Evolutionary conservation across 1,140 invertebrate species (phyloP), one percentile per base, ranked within the genome.

Genomic region (Heliothis virescens): DNA sequence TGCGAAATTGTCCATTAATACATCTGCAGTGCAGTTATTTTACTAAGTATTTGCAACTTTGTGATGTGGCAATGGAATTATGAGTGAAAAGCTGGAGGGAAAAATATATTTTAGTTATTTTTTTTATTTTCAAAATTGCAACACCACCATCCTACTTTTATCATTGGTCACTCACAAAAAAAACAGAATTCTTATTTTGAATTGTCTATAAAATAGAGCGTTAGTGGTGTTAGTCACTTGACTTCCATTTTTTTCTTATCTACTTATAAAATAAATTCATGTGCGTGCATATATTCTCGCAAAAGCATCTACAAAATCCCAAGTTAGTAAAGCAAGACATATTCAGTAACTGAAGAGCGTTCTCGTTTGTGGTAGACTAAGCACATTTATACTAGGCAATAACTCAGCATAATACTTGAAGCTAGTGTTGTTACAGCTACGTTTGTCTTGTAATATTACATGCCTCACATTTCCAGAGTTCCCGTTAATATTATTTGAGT

Each of bases 361-460:
- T 48, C n/a, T n/a, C n/a, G 62, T 48, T 48, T 1, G n/a, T 47
- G n/a, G 16, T 34, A 65, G 62, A 47, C 16, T 48, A 65, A 18
- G 18, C n/a, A 12, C 34, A 65, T 65, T 65, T 65, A 65, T 34
- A 48, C 12, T 18, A 18, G 10, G n/a, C 18, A 47, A 65, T 65
- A 65, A 65, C 62, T 65, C 29, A 18, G 62, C 60, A 18, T 11
- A 12, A 12, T 21, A 18, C 62, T 21, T 10, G 2, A 12, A 34
- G 41, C 34, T 48, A 21, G 57, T 16, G 13, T 65, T 12, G 4
- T 26, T 11, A 65, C 62, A 21, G 12, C 34, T 12, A 48, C 34
- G 57, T 13, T 48, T 16, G 34, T 65, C 62, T 65, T 65, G 62
- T 48, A 47, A 65, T 65, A 65, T 65, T 48, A 48, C 62, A 48